These are phyloP conservation scores for Lagopus muta DNA, from an alignment of 2,113 vertebrate species.

Conservation along the genomic window DNA sequence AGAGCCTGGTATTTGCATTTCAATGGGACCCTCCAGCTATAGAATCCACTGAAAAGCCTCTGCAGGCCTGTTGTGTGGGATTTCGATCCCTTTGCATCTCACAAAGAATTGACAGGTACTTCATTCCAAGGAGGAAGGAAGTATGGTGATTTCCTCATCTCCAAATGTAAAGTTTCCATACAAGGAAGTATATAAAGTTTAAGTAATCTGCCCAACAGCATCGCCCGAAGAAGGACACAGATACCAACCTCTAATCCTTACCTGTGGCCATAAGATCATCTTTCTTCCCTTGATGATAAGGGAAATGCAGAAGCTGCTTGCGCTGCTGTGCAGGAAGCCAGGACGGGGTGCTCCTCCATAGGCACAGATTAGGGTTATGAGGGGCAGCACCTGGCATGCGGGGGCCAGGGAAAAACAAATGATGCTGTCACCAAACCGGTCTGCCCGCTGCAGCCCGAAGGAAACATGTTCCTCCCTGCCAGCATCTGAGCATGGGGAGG, in stretches of 20 bases:
- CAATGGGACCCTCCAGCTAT: neutral
- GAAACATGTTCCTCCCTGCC: neutral
- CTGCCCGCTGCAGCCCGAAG: neutral
- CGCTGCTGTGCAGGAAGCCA: neutral
- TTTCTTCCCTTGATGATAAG: neutral
- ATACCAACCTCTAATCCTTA: neutral
- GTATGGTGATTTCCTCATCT: neutral
- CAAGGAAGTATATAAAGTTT: neutral
- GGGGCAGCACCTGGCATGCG: neutral
- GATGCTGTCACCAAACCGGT: neutral
- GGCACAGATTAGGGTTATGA: neutral
- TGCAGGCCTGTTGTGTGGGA: neutral
- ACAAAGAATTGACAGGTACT: neutral
- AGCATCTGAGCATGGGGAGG: fast-evolving
- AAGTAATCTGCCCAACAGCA: constrained; percentile 1
- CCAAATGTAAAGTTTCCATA: neutral
- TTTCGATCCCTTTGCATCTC: neutral
- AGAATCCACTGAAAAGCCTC: neutral
- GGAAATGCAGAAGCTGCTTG: neutral
- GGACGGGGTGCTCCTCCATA: fast-evolving
- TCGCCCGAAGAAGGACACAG: neutral
- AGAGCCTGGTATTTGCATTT: neutral
- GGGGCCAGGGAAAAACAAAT: neutral
- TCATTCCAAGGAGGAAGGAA: neutral
- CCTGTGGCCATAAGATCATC: neutral